Conservation (phyloP, 1,140 invertebrate species). For the Ceratitis capitata region DNA sequence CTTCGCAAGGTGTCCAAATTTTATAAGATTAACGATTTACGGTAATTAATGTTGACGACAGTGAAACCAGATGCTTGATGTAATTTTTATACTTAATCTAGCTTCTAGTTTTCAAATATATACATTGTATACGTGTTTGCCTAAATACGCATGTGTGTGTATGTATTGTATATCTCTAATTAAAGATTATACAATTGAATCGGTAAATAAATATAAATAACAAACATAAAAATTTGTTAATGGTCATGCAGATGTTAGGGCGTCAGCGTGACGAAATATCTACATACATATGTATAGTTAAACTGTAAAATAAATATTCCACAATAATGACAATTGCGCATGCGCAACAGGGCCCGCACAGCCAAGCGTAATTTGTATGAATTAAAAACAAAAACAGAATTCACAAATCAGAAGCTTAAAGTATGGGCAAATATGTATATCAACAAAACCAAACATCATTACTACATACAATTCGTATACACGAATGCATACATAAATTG, state of each 20-base stretch:
- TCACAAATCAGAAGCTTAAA: not conserved
- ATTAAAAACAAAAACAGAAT: not conserved
- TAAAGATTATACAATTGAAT: not conserved
- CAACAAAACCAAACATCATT: not conserved
- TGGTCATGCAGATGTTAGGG: not conserved
- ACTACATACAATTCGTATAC: too few relatives aligned
- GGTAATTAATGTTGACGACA: constrained; percentile 17
- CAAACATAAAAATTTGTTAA: constrained; percentile 6
- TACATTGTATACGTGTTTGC: not conserved
- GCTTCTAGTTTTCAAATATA: not conserved
- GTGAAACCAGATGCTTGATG: not conserved
- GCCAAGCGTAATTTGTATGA: not conserved
- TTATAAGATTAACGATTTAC: not conserved
- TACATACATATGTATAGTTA: not conserved
- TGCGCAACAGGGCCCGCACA: not conserved
- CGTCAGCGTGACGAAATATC: not conserved
- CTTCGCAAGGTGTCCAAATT: not conserved
- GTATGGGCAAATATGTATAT: not conserved
- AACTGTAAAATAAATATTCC: not conserved
- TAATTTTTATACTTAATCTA: not conserved
- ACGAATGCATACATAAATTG: too few relatives aligned
- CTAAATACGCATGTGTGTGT: not conserved
- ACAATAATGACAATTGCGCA: constrained; percentile 4
- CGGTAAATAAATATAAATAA: not conserved
- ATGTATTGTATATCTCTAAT: not conserved